Percentiles rank a stretch among this genome's conserved stretches.
Conservation (phyloP, 2,888 invertebrate species). For the Podabrus alpinus region DNA sequence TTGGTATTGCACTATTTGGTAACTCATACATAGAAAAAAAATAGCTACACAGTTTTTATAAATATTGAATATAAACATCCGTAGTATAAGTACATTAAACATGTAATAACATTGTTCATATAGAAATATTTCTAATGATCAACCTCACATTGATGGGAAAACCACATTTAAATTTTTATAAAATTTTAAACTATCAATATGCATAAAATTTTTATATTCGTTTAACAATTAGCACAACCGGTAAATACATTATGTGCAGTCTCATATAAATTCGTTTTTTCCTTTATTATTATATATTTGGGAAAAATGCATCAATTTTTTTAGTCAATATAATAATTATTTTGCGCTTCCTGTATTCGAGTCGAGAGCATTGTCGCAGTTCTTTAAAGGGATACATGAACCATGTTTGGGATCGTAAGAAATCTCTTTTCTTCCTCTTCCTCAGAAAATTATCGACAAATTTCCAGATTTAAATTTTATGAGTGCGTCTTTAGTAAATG, state of each 20-base stretch:
- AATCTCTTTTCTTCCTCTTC: no score
- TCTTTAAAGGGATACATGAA: no score
- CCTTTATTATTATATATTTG: background rate
- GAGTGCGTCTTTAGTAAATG: no score
- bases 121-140: slow-evolving; percentile 1
- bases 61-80: background rate
- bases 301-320: background rate
- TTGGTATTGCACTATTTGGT: slow-evolving; percentile 5
- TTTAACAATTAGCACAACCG: background rate
- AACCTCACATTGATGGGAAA: slow-evolving; percentile 1
- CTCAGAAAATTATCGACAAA: background rate
- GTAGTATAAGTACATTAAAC: slow-evolving; percentile 1
- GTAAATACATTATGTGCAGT: background rate
- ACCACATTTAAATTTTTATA: background rate
- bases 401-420: no score
- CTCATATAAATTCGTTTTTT: background rate
- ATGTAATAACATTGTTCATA: background rate
- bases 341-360: no score
- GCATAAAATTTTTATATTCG: background rate
- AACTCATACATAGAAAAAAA: slow-evolving; percentile 1
- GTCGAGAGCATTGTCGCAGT: no score
- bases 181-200: background rate
- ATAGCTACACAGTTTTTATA: background rate
- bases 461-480: background rate
- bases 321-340: background rate